These are phyloP conservation scores for Hyphantria cunea DNA, from an alignment of 1,140 invertebrate genomes.

Conservation along the genomic window DNA sequence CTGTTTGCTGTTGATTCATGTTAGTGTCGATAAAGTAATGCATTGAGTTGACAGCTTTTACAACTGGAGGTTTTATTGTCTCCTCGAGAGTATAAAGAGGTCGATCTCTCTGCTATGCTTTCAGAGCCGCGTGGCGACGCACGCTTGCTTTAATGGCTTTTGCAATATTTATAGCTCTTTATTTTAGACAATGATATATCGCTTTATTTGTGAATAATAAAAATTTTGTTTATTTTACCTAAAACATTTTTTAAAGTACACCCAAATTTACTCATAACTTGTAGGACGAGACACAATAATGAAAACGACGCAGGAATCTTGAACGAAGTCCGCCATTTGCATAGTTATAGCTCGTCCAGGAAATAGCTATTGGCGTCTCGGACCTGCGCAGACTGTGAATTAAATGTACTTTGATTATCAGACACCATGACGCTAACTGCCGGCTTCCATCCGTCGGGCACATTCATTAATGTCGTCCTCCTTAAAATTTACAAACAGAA, in stretches of 20 bases:
- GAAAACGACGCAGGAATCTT: no score
- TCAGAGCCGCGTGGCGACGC: slow-evolving; percentile 21
- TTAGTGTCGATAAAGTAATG: slow-evolving; percentile 58
- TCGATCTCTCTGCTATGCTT: slow-evolving; percentile 11
- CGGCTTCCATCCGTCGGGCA: no score
- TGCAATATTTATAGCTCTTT: slow-evolving; percentile 44
- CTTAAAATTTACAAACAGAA: no score
- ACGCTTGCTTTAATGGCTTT: slow-evolving; percentile 36
- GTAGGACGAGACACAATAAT: slow-evolving; percentile 25
- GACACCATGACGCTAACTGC: no score
- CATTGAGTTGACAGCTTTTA: slow-evolving; percentile 46
- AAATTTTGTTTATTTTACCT: slow-evolving; percentile 10
- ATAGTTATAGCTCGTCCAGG: no score
- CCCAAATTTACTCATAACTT: not conserved
- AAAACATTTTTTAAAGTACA: not conserved
- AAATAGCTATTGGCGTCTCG: no score
- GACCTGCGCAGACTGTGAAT: no score
- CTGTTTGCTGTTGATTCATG: slow-evolving; percentile 2
- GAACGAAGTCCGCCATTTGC: no score
- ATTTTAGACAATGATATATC: slow-evolving; percentile 31
- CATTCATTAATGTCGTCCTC: no score
- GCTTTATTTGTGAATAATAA: slow-evolving; percentile 23
- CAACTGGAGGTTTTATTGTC: slow-evolving; percentile 59
- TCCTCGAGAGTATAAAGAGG: slow-evolving; percentile 43
- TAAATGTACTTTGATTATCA: no score